Percentiles rank a stretch among this genome's conserved stretches.
These are phyloP conservation scores for Burhinus bistriatus DNA, from an alignment of 2,113 vertebrate genomes.

Conservation along the genomic window DNA sequence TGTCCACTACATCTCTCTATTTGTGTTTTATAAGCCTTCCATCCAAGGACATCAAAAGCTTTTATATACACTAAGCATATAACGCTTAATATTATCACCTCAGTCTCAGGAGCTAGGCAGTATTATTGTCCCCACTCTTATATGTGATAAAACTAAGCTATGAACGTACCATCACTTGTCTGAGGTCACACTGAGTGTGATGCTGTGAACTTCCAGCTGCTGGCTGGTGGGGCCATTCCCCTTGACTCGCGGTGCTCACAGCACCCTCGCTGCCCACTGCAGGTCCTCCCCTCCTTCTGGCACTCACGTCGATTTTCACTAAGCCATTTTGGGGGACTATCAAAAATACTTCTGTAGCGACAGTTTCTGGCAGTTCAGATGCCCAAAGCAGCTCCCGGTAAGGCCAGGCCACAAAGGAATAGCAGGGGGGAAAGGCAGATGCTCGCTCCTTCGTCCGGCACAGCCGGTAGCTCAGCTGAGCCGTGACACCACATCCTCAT, in stretches of 20 bases:
- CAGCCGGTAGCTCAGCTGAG: not conserved
- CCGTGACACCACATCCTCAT: accelerated
- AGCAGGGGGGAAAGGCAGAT: not conserved
- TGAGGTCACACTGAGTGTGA: not conserved
- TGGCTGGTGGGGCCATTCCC: not conserved
- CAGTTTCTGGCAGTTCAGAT: not conserved
- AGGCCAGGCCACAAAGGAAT: not conserved
- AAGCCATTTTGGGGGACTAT: not conserved
- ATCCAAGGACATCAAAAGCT: not conserved
- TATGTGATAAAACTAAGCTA: not conserved
- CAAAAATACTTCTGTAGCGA: accelerated
- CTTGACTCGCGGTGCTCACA: accelerated
- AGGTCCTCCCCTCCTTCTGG: not conserved
- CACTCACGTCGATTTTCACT: accelerated
- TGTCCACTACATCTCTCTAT: not conserved
- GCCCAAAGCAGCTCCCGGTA: not conserved
- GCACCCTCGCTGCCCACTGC: not conserved
- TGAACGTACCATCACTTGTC: accelerated
- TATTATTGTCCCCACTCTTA: not conserved
- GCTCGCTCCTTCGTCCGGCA: not conserved
- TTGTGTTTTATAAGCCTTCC: not conserved
- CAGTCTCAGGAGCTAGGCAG: not conserved
- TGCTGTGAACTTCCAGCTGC: not conserved
- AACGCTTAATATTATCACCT: not conserved
- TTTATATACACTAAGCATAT: not conserved